phyloP scores from a whole-genome alignment of 2,888 invertebrate genomes.

The Andrena fulva region DNA sequence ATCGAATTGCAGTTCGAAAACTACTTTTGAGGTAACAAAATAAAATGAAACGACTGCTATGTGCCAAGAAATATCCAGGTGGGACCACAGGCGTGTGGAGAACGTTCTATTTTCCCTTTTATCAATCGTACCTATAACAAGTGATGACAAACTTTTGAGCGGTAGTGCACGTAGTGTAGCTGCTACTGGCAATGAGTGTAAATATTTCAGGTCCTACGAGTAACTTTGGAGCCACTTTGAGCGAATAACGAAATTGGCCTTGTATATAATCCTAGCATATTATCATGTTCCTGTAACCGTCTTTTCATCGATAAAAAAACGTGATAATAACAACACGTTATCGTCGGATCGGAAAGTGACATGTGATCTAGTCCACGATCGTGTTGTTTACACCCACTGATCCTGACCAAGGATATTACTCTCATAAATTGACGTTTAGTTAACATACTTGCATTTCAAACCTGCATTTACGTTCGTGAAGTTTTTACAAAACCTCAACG shows the following conservation, averaged over 20 bases:
- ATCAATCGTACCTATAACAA: too few species aligned
- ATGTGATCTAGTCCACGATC: constrained; percentile 50
- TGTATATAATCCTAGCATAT: constrained; percentile 16
- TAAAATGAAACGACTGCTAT: too few species aligned
- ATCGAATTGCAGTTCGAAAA: too few species aligned
- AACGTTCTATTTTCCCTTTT: too few species aligned
- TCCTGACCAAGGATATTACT: constrained; percentile 56
- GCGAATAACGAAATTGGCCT: not conserved
- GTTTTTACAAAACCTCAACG: not conserved
- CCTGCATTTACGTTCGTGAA: not conserved
- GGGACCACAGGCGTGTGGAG: too few species aligned
- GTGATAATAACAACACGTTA: not conserved
- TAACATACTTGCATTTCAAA: not conserved
- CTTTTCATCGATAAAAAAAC: constrained; percentile 12
- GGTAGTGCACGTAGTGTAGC: too few species aligned
- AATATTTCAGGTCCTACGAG: too few species aligned
- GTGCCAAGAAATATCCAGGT: too few species aligned
- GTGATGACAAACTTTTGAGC: too few species aligned
- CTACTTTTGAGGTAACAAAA: too few species aligned
- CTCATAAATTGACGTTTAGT: constrained; percentile 31
- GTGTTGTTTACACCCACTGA: constrained; percentile 46
- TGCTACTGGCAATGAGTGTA: too few species aligned
- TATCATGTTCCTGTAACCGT: constrained; percentile 20
- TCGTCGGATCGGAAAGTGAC: constrained; percentile 31
- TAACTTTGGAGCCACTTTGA: not conserved